Base-by-base conservation (phyloP, 2,888 invertebrate species). In the Chrysolina americana region DNA sequence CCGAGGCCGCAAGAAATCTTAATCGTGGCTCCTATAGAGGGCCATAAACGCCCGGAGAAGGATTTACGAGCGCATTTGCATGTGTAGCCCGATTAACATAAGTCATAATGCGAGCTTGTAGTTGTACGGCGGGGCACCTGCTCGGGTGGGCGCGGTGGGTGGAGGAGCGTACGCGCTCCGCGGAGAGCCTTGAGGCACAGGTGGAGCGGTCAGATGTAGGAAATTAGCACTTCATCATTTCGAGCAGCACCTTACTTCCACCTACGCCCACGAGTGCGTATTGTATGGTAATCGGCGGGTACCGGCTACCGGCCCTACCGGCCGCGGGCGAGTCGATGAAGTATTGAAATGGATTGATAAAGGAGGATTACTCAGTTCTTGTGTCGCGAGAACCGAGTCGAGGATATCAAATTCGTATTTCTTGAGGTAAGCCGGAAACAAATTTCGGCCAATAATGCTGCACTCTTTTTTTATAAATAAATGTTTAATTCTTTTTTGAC, bases 61-160 rank as follows among this genome's bases (percentile, higher is more conserved):
- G 78, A 80, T 80, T 80, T 80, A 80, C 78, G 80, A 66, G 56
- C 76, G 15, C 73, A 78, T 80, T 80, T 77, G 78, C 80, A 78
- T 80, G 74, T 66, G 75, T 73, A 73, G 68, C 68, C 63, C 77
- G 78, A 78, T 79, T 78, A 79, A 73, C 79, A 78, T 79, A 78
- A 78, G 79, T 79, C 79, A 79, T 79, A 78, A 78, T 69, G 78
- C 78, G 73, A 76, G 74, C 76, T 75, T 71, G 76, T 75, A 71
- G 75, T 75, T 71, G 69, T n/a, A 17, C 63, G 73, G 56, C 48
- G 48, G 59, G 53, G 66, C 79, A 77, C 79, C 77, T 79, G 79
- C 77, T 73, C 11, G 4, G 53, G 53, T 21, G 10, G 53, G 21
- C 17, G 21, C 70, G 63, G 77, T 79, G 79, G 79, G 79, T 79